Conservation (phyloP, 1,140 invertebrate species). For the Myzus persicae region DNA sequence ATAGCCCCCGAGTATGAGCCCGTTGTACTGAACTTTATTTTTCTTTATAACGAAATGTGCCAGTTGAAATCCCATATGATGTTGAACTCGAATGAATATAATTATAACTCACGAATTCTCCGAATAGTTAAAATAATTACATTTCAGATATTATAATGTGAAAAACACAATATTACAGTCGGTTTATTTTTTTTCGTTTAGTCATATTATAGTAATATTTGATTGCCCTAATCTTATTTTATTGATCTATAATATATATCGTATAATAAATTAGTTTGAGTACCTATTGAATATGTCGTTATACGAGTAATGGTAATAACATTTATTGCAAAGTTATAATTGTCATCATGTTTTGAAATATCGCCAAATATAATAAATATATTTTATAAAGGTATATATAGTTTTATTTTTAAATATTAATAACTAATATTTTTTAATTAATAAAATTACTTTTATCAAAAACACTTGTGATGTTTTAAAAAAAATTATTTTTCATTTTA, state of each 20-base stretch:
- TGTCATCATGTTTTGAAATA: too few species aligned
- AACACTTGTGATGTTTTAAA: neutral
- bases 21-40: neutral
- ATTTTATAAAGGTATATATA: too few species aligned
- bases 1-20: neutral
- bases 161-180: too few species aligned
- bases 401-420: too few species aligned
- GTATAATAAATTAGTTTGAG: neutral
- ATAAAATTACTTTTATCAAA: too few species aligned
- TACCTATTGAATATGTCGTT: neutral
- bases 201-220: too few species aligned
- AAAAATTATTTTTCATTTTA: neutral
- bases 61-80: neutral
- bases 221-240: too few species aligned
- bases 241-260: too few species aligned
- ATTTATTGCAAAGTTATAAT: too few species aligned
- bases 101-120: neutral
- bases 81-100: neutral
- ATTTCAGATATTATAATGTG: neutral
- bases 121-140: neutral
- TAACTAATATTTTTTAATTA: too few species aligned
- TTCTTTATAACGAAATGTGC: neutral
- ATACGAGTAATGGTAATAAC: neutral
- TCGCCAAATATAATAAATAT: too few species aligned
- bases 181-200: too few species aligned